Conservation (phyloP, 2,888 invertebrate genomes). For the Punctoribates punctum region DNA sequence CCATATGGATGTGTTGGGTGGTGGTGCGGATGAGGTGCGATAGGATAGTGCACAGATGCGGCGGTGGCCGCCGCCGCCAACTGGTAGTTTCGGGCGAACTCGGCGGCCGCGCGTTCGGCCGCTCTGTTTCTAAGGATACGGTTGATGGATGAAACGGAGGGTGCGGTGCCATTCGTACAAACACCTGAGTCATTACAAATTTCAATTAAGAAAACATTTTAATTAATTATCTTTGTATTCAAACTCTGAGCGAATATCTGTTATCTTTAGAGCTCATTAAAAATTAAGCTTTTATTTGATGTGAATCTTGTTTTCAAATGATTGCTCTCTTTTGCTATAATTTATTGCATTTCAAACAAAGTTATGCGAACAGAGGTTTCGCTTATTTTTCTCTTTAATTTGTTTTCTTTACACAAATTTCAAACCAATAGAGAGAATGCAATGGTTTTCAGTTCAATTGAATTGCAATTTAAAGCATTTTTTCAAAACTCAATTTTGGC, state of each 20-base stretch:
- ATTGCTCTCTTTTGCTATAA: not conserved
- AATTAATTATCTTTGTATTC: constrained; percentile 11
- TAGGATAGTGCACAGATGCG: constrained; percentile 42
- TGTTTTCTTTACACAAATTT: not conserved
- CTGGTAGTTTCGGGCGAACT: constrained; percentile 69
- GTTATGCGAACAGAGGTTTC: not conserved
- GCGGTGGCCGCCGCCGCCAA: constrained; percentile 53
- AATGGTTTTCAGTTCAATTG: not conserved
- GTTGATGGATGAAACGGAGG: constrained; percentile 94
- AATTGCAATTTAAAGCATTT: not conserved
- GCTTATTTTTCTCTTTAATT: no score
- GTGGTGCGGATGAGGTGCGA: constrained; percentile 36
- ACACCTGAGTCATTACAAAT: constrained; percentile 66
- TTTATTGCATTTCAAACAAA: constrained; percentile 11
- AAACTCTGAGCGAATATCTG: not conserved
- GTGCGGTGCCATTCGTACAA: constrained; percentile 90
- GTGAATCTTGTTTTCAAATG: no score
- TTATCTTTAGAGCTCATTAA: not conserved
- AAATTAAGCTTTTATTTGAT: constrained; percentile 5
- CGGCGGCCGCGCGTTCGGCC: constrained; percentile 91
- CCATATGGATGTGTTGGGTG: constrained; percentile 35
- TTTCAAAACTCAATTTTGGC: not conserved
- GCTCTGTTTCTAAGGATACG: constrained; percentile 91
- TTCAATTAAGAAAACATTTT: not conserved
- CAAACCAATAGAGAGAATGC: not conserved